Evolutionary conservation across 2,113 vertebrate species (phyloP), one percentile per base, ranked within the genome.

Genomic region (Notarius quadriscutis): DNA sequence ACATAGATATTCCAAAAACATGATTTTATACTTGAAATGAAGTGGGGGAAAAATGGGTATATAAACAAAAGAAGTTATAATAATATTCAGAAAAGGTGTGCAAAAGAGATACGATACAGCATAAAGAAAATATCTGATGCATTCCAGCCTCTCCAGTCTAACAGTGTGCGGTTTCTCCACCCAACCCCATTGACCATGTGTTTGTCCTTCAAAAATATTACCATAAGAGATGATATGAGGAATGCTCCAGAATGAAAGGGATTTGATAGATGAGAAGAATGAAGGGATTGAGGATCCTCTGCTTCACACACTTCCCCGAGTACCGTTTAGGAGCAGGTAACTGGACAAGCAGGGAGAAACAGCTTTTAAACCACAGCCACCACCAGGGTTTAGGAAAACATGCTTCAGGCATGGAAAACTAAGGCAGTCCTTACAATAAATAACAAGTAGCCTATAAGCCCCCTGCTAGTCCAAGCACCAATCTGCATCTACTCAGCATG

Each of bases 351-450:
- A 22, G 72, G 6, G 48, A 69, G 65, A 57, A 25, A 57, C 58
- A 58, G 41, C 9, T 34, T 34, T 34, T 15, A 11, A 84, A 75
- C 55, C 67, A 41, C 67, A 0, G 17, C 41, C 30, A 72, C 53
- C 71, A 27, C 34, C 53, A 25, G 11, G 58, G 55, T 4, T 60
- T 50, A n/a, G 8, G 34, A 48, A 84, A 75, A 84, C 14, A 5
- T 74, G 55, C 69, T 25, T 34, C 4, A 30, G 48, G 67, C 30
- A 12, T 72, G 69, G 55, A 84, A 84, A 84, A 74, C 27, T 72
- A 58, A 84, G 75, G 55, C 69, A 48, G 67, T 25, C 5, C 20
- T 75, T 84, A n/a, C 74, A 58, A 80, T 58, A 60, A 60, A 81
- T 11, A 81, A 41, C 51, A 57, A 74, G 20, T 34, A 34, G 27